Evolutionary conservation across 1,140 invertebrate genomes (phyloP), one percentile per base, ranked within the genome.

Genomic region (Lasaia peninsularis): DNA sequence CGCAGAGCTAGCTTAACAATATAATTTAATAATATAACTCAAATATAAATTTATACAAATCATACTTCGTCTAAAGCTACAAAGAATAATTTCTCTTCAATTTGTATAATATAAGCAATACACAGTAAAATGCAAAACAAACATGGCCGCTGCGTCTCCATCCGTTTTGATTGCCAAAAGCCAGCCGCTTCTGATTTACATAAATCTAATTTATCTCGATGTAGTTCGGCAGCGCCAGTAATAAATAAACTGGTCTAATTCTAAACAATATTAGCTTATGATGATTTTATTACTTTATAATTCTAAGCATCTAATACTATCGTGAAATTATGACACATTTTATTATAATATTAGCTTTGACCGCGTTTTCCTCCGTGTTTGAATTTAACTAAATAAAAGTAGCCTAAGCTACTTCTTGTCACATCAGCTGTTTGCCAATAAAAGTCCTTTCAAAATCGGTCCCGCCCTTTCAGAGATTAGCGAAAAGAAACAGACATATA

Each of bases 141-240:
- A 44, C 14, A 44, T 44, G 40, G 18, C 32, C 34, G 52, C 55
- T 52, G 52, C 33, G 33, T 58, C 21, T 70, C 56, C 58, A 70
- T 70, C 67, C 56, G 14, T 21, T 35, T 62, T 60, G 58, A 66
- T 63, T 64, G 55, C 70, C 37, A 54, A 58, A 65, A 50, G 53
- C 35, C 44, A 48, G 40, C 40, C 40, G 60, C 50, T 58, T 18
- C 51, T 28, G 16, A 73, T 73, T 73, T 66, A 60, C 71, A 73
- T 73, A 71, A 73, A 66, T 70, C 58, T 68, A 52, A 71, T 73
- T 70, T 73, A 62, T 50, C 62, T 61, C 65, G 60, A 70, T 58
- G 48, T 48, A 58, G 37, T 50, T 20, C 37, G 48, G 2, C 24
- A 32, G 34, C 37, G 24, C 40, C 40, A 44, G 16, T 44, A 11